phyloP scores from a whole-genome alignment of 2,113 vertebrate genomes.

The Gracilinanus agilis region DNA sequence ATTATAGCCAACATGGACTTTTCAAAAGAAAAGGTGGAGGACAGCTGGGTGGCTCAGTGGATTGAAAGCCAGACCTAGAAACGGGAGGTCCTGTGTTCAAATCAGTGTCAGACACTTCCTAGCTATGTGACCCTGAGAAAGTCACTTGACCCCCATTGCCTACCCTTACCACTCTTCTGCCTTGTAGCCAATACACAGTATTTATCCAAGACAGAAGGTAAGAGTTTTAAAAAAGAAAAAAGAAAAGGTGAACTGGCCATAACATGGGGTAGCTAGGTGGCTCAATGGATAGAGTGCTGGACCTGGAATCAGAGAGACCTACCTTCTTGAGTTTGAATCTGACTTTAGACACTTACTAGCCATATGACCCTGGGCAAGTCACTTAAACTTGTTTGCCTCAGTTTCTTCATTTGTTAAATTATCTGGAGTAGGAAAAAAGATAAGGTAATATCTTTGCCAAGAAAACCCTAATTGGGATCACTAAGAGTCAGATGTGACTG shows the following conservation, averaged over 20 bases:
- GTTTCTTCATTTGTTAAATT: not conserved
- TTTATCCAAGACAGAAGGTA: no score
- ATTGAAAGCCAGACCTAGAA: not conserved
- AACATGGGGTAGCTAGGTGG: not conserved
- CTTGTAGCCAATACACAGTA: no score
- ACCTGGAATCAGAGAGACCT: not conserved
- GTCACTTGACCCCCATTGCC: no score
- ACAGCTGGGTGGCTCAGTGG: not conserved
- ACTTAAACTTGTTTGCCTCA: not conserved
- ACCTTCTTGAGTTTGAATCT: not conserved
- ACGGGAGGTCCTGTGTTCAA: no score
- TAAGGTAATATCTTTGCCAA: not conserved
- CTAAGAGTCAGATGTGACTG: not conserved
- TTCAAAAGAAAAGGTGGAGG: not conserved
- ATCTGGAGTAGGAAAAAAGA: not conserved
- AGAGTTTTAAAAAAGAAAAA: no score
- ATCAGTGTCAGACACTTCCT: no score
- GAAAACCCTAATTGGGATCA: not conserved
- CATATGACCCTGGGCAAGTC: not conserved
- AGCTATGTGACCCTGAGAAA: no score
- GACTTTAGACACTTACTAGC: not conserved
- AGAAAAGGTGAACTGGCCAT: not conserved
- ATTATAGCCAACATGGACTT: not conserved
- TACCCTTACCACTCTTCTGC: no score
- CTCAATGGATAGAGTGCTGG: not conserved